Conservation (phyloP, 2,797 vertebrate genomes). For the Pipistrellus kuhlii region DNA sequence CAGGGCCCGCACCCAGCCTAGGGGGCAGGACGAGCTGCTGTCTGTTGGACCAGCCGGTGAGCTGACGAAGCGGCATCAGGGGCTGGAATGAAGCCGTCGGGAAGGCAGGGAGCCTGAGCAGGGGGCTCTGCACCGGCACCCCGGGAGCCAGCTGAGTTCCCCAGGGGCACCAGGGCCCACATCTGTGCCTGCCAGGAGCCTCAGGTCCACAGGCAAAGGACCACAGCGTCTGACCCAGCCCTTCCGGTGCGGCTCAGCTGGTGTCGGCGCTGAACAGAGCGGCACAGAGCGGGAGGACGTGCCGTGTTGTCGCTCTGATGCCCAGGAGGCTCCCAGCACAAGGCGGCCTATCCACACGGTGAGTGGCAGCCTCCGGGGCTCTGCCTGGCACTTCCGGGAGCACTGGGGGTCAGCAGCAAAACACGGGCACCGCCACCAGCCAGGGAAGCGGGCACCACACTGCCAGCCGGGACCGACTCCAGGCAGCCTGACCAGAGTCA, state of each 20-base stretch:
- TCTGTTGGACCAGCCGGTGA: background rate
- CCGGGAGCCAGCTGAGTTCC: background rate
- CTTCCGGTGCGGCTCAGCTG: background rate
- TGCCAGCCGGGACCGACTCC: slow-evolving; percentile 67
- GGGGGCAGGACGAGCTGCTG: background rate
- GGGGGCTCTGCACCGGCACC: background rate
- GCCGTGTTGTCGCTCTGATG: background rate
- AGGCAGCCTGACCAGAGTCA: slow-evolving; percentile 70
- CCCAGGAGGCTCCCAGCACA: slow-evolving; percentile 3
- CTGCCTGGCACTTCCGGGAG: slow-evolving; percentile 68
- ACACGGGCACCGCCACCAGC: slow-evolving; percentile 19
- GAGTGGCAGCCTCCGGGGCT: slow-evolving; percentile 60
- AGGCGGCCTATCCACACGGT: slow-evolving; percentile 61
- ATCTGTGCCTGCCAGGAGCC: background rate
- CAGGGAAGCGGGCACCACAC: slow-evolving; percentile 72
- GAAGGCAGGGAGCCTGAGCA: too few species aligned
- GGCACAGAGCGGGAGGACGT: too few species aligned
- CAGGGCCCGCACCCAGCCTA: background rate
- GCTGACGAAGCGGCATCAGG: background rate
- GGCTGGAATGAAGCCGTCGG: background rate
- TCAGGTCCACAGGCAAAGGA: background rate
- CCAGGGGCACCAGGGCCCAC: background rate
- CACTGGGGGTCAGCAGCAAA: slow-evolving; percentile 66
- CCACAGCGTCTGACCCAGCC: background rate
- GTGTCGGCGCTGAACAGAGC: background rate